Percentiles rank a stretch among this genome's conserved stretches.
These are phyloP conservation scores for Melieria picta DNA, from an alignment of 2,888 invertebrate species.

Conservation along the genomic window DNA sequence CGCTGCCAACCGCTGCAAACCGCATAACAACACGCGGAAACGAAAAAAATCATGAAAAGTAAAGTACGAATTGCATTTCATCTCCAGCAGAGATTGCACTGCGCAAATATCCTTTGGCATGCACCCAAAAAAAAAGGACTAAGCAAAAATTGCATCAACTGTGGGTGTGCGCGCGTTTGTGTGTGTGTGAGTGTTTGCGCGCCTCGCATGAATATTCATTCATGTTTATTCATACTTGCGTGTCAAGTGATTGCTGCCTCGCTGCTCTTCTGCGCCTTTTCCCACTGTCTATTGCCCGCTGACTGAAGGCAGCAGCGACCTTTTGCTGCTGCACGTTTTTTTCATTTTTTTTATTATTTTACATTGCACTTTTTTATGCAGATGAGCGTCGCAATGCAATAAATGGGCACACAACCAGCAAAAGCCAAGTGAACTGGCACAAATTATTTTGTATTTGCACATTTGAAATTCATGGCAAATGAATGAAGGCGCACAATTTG, in stretches of 20 bases:
- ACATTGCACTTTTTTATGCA: not conserved
- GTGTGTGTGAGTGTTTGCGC: constrained; percentile 29
- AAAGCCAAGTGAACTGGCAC: constrained; percentile 2
- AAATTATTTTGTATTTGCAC: not conserved
- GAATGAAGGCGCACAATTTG: no score
- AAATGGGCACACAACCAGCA: no score
- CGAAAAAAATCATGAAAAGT: constrained; percentile 28
- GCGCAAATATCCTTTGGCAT: constrained; percentile 33
- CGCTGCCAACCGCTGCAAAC: constrained; percentile 11
- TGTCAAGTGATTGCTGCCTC: constrained; percentile 42
- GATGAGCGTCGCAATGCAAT: not conserved
- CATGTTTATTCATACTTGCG: constrained; percentile 48
- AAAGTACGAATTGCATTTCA: constrained; percentile 61
- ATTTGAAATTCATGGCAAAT: constrained; percentile 15
- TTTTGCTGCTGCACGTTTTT: not conserved
- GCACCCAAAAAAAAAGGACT: not conserved
- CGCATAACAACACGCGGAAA: constrained; percentile 7
- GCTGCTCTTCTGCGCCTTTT: constrained; percentile 12
- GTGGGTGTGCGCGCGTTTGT: not conserved
- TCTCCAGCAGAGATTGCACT: constrained; percentile 48
- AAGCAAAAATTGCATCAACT: not conserved
- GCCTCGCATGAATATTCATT: constrained; percentile 44
- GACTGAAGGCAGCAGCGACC: no score
- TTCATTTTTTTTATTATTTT: not conserved
- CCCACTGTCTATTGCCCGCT: not conserved